phyloP scores from a whole-genome alignment of 1,140 invertebrate genomes.

The Oppia nitens region DNA sequence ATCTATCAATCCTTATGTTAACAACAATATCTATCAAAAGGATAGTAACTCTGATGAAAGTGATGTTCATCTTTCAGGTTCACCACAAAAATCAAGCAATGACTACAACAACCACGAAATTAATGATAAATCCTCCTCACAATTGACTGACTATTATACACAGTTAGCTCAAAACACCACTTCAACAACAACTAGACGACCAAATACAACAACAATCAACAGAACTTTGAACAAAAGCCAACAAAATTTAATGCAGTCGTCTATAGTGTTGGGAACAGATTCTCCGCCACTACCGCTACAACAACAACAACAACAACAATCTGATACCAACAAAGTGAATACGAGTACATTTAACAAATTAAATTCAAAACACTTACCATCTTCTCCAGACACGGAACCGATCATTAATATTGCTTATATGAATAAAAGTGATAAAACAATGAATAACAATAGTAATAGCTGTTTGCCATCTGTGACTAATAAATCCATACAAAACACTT shows the following conservation, averaged over 20 bases:
- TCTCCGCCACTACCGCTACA: too few relatives aligned
- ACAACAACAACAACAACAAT: too few relatives aligned
- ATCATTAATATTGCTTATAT: slow-evolving; percentile 14
- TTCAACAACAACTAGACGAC: slow-evolving; percentile 1
- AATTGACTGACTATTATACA: not conserved
- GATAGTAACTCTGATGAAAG: not conserved
- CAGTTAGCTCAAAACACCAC: slow-evolving; percentile 1
- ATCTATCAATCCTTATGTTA: not conserved
- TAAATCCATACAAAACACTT: too few relatives aligned
- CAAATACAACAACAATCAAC: not conserved
- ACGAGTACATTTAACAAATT: not conserved
- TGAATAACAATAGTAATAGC: too few relatives aligned
- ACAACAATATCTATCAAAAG: not conserved
- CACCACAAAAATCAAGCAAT: not conserved
- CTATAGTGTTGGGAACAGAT: too few relatives aligned
- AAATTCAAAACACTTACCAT: not conserved
- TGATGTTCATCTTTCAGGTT: too few relatives aligned
- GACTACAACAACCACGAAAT: too few relatives aligned
- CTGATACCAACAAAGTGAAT: too few relatives aligned
- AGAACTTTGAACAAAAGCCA: too few relatives aligned
- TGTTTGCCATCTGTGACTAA: too few relatives aligned
- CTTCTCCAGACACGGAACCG: slow-evolving; percentile 11
- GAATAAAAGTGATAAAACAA: slow-evolving; percentile 15
- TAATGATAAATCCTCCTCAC: slow-evolving; percentile 17
- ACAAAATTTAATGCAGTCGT: too few relatives aligned